Evolutionary conservation across 2,888 invertebrate species (phyloP).

Genomic region (Caenorhabditis zanzibari): DNA sequence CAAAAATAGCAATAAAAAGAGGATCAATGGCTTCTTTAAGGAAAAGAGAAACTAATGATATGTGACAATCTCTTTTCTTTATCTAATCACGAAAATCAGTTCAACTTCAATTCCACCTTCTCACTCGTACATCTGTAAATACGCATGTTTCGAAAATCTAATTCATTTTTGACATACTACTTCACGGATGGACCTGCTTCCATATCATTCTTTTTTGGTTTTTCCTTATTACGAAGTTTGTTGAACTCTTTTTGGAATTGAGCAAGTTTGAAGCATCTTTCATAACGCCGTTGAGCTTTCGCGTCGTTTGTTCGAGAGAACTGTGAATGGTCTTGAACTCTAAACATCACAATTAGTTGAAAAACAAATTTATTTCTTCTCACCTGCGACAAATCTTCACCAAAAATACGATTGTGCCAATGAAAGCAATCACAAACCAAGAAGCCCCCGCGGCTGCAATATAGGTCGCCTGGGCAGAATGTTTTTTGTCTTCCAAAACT

Average conservation of each 20-base stretch:
- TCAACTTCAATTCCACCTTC: not conserved
- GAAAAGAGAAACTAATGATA: constrained; percentile 5
- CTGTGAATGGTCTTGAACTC: constrained; percentile 34
- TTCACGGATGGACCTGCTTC: constrained; percentile 21
- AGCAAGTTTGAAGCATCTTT: not conserved
- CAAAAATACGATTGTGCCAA: constrained; percentile 15
- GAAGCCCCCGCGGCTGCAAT: not conserved
- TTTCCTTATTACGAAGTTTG: constrained; percentile 1
- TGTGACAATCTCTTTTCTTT: constrained; percentile 23
- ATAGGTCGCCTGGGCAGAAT: not conserved
- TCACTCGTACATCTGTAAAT: not conserved
- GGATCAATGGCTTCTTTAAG: constrained; percentile 27
- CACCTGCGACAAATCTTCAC: constrained; percentile 18
- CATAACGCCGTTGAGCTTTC: not conserved
- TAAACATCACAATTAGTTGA: not conserved
- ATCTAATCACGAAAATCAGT: not conserved
- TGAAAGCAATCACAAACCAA: not conserved
- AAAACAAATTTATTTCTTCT: not conserved
- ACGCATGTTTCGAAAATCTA: too few relatives aligned
- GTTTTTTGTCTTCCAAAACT: constrained; percentile 2
- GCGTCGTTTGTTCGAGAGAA: constrained; percentile 1
- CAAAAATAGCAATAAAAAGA: constrained; percentile 20
- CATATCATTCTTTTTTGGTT: constrained; percentile 2
- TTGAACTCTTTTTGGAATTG: constrained; percentile 21
- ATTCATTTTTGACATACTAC: not conserved